Base-by-base conservation (phyloP, 2,888 invertebrate species). In the Cecidostiba fungosa region DNA sequence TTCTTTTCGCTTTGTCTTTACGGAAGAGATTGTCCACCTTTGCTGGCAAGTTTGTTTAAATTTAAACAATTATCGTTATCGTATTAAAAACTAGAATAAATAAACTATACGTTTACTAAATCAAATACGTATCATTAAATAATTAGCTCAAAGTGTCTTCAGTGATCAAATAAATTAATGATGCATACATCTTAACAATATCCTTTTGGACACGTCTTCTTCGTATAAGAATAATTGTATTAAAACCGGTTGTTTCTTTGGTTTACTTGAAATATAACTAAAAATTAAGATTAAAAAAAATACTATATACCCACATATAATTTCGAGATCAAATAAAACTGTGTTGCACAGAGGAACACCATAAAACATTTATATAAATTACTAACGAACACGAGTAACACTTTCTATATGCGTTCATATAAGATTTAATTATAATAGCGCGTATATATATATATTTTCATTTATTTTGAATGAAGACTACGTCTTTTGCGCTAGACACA, bases 241-340 rank as follows among this genome's bases (percentile, higher is more conserved):
- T 39, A 8, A 39, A 6, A 6, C 1, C 6, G 39, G 8, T 0
- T 39, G 5, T 39, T 39, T 39, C 39, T 39, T 39, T 43, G 43
- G 12, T 8, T 43, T 43, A 12, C 43, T 43, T 12, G 2, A 43
- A 12, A 43, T 43, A 43, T 43, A 43, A 43, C 43, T 43, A 12
- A 2, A 43, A 43, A 43, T 43, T 43, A 43, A 10, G 43, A 10
- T 43, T 43, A 12, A 12, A 43, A 54, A n/a, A 3, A 54, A 54
- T 54, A 54, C 54, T n/a, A n/a, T n/a, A n/a, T 54, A 54, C 1
- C 16, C 47, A 3, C 32, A 47, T n/a, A 16, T 69, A 47, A 78
- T 78, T 69, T 29, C 19, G 69, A 78, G 69, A 69, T 69, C 47
- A 50, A 78, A 29, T n/a, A 32, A 23, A 32, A 47, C 8, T n/a